Evolutionary conservation across 2,888 invertebrate genomes (phyloP).

Genomic region (Uloborus plumipes): DNA sequence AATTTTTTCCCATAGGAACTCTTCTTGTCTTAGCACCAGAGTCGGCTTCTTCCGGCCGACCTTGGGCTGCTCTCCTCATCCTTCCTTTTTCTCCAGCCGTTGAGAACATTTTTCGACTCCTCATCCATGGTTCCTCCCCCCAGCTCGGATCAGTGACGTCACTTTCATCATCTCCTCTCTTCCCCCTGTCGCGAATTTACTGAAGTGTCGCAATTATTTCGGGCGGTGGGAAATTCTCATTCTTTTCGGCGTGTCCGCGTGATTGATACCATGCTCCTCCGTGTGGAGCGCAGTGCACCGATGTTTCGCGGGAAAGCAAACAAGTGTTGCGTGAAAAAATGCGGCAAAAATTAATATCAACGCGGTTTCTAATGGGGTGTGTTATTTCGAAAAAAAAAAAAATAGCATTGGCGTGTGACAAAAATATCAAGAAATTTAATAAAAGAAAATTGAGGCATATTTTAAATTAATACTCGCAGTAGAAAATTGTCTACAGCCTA

Average conservation of each 20-base stretch:
- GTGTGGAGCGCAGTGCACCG: no score
- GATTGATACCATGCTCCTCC: background rate
- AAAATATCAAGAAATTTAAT: no score
- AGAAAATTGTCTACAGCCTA: no score
- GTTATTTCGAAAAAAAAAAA: background rate
- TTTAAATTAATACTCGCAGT: no score
- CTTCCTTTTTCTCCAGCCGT: conserved; percentile 36
- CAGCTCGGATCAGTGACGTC: conserved; percentile 34
- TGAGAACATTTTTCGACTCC: conserved; percentile 55
- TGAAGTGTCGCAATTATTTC: background rate
- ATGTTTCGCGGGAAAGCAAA: no score
- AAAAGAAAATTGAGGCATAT: no score
- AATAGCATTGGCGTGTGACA: no score
- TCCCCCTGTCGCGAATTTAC: background rate
- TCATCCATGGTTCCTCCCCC: conserved; percentile 62
- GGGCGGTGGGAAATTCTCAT: conserved; percentile 3
- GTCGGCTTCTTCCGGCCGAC: conserved; percentile 55
- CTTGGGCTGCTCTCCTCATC: conserved; percentile 33
- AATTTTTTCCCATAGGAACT: conserved; percentile 63
- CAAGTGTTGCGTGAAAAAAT: background rate
- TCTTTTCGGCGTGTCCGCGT: conserved; percentile 16
- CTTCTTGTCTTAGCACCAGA: conserved; percentile 33
- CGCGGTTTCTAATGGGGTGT: background rate
- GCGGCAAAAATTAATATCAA: background rate
- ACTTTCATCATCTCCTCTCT: conserved; percentile 44